phyloP scores from a whole-genome alignment of 1,140 invertebrate species.

The Cylas formicarius region DNA sequence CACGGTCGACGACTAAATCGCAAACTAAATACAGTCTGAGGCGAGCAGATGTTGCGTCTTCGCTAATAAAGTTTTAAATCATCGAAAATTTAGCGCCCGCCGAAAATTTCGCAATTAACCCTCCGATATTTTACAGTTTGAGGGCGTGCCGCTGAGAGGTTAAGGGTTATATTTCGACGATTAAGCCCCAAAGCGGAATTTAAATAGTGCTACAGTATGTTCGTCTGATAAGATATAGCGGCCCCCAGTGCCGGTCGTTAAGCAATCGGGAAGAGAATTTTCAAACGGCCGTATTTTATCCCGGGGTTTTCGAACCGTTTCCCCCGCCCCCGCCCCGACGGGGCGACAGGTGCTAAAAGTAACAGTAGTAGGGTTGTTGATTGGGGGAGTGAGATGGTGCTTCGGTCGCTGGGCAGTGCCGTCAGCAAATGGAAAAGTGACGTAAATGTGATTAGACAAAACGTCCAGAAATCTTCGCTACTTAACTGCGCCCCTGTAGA shows the following conservation, averaged over 20 bases:
- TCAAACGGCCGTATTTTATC: constrained; percentile 22
- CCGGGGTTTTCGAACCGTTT: constrained; percentile 19
- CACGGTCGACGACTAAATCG: too few species aligned
- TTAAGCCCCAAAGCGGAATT: constrained; percentile 25
- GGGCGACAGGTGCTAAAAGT: constrained; percentile 9
- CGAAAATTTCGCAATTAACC: constrained; percentile 24
- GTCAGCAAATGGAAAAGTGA: too few species aligned
- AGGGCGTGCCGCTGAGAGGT: constrained; percentile 25
- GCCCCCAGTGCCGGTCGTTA: too few species aligned
- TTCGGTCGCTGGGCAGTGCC: too few species aligned
- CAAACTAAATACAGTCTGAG: too few species aligned
- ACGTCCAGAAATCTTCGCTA: too few species aligned
- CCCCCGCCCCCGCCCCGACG: not conserved
- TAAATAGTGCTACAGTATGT: constrained; percentile 27
- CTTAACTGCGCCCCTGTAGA: too few species aligned
- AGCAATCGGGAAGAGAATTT: constrained; percentile 14
- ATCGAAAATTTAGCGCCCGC: constrained; percentile 22
- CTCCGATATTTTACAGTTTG: constrained; percentile 24
- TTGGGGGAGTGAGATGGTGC: too few species aligned
- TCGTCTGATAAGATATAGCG: constrained; percentile 24
- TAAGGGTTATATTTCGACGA: constrained; percentile 27
- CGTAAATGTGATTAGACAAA: too few species aligned
- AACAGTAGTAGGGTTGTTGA: too few species aligned
- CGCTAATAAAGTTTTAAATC: constrained; percentile 26
- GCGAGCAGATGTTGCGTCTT: constrained; percentile 24